Base-by-base conservation (phyloP, 37 sponge, comb jelly and placozoan genomes). In the Halichondria panicea region DNA sequence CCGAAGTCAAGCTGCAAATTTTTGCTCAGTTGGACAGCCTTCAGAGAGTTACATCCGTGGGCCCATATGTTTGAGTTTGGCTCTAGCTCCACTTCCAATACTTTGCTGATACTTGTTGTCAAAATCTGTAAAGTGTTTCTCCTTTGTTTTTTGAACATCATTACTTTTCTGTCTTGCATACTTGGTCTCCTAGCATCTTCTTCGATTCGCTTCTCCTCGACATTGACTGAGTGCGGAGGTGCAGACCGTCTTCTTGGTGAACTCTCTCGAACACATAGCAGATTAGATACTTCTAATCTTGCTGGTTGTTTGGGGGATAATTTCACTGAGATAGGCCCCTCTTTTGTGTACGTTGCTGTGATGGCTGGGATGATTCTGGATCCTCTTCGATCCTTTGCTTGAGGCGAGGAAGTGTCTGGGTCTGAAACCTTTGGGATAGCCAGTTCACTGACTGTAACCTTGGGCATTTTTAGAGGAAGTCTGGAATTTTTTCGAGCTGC, bases 21-120 rank as follows among this genome's bases (percentile, higher is more conserved):
- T 18, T 68, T 42, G 68, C 75, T 84, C 27, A 84, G 48, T 68
- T 75, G 52, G 11, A 72, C 66, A 27, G 73, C 81, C 34, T 72
- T 81, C 27, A 81, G 33, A 4, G 81, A 81, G 32, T 46, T 53
- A 66, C 81, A 81, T 13, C 81, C 81, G 31, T 71, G 65, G 5
- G 65, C 28, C 81, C 81, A 81, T 37, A 81, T 60, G 55, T 81
- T 71, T 9, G 63, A 68, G 53, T 72, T 55, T 61, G 40, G 60
- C 30, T 63, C 32, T 8, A 81, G 2, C 5, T 19, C 5, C 33
- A 38, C 73, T 0, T 55, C 73, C 9, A 81, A 66, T 2, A 72
- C 42, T 18, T 27, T 1, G 39, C 55, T 39, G n/a, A 81, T 48
- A 24, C 55, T 52, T 24, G 18, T 50, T 0, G 53, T 60, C 4